Evolutionary conservation across 2,113 vertebrate genomes (phyloP).

Genomic region (Phalacrocorax pelagicus): DNA sequence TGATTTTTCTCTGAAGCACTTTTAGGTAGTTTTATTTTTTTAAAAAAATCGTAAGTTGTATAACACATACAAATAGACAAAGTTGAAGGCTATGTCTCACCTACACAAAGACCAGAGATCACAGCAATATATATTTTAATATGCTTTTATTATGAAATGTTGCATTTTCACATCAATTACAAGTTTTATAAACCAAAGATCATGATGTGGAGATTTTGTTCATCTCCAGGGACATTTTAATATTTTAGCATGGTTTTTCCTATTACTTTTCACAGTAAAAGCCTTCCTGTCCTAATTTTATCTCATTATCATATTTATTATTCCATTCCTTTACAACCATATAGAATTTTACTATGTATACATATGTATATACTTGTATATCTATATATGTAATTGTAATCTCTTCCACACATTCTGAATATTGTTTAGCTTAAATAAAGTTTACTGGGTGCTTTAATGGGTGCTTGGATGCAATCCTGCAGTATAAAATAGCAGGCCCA

Average conservation of each 20-base stretch:
- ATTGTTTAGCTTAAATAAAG: neutral
- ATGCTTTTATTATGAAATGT: neutral
- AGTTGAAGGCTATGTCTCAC: neutral
- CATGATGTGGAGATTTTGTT: neutral
- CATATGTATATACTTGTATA: neutral
- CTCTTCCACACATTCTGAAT: neutral
- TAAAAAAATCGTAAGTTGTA: neutral
- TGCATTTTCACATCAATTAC: neutral
- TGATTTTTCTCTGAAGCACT: neutral
- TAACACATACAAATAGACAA: neutral
- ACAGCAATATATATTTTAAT: neutral
- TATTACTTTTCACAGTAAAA: neutral
- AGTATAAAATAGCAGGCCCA: neutral
- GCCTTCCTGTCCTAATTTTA: neutral
- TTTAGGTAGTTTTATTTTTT: neutral
- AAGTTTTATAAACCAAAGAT: neutral
- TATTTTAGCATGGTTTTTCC: neutral
- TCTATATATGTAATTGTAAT: neutral
- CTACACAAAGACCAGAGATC: neutral
- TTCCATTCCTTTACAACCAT: neutral
- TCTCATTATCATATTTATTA: neutral
- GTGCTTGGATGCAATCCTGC: neutral
- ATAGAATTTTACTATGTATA: neutral
- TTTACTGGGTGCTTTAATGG: neutral
- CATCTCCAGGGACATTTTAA: neutral